These are phyloP conservation scores for Cheilinus undulatus DNA, from an alignment of 2,113 vertebrate genomes.

Conservation along the genomic window DNA sequence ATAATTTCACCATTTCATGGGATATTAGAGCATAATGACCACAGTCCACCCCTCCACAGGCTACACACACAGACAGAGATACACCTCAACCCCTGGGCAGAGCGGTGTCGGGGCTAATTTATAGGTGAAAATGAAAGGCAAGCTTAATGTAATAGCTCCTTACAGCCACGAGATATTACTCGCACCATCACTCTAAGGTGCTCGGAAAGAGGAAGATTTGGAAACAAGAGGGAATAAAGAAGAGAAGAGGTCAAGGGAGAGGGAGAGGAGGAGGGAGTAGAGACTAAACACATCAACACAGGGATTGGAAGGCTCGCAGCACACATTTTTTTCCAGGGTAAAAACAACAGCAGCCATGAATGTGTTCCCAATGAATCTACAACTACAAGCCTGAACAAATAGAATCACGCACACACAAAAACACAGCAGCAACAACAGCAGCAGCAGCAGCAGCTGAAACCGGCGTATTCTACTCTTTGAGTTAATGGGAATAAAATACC, in stretches of 20 bases:
- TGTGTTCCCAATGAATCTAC: constrained; percentile 87
- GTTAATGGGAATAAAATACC: constrained; percentile 99
- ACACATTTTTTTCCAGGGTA: constrained; percentile 78
- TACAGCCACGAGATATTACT: constrained; percentile 87
- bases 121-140: constrained; percentile 92
- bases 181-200: constrained; percentile 73
- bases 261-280: constrained; percentile 13
- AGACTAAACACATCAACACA: constrained; percentile 56
- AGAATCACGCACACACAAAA: constrained; percentile 77
- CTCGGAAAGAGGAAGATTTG: constrained; percentile 60
- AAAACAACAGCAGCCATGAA: constrained; percentile 86
- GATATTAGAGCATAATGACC: constrained; percentile 99
- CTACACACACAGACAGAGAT: constrained; percentile 70
- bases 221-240: constrained; percentile 55
- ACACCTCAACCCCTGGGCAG: constrained; percentile 70
- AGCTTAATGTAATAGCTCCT: constrained; percentile 94
- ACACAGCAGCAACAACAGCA: constrained; percentile 56
- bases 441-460: constrained; percentile 90
- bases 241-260: constrained; percentile 37
- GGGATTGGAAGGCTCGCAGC: constrained; percentile 64
- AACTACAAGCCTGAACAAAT: constrained; percentile 82
- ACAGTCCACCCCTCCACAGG: constrained; percentile 88
- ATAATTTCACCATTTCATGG: constrained; percentile 99
- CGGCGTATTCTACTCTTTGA: constrained; percentile 99
- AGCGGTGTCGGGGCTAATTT: constrained; percentile 86